Base-by-base conservation (phyloP, 23 tunicate genomes). In the Ascidia mentula region DNA sequence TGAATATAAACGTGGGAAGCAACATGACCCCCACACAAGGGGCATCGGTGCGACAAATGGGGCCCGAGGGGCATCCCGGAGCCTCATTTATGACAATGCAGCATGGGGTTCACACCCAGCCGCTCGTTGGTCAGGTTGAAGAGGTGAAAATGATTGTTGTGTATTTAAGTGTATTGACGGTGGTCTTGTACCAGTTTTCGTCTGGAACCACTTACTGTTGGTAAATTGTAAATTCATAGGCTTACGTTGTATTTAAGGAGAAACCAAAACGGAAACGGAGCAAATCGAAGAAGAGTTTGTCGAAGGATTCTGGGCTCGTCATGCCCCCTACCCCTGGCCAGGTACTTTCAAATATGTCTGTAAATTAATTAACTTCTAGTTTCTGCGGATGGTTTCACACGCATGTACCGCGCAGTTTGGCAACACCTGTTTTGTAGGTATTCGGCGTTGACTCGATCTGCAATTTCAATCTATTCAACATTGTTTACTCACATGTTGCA, bases 201-300 rank as follows among this genome's bases (percentile, higher is more conserved):
- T 42, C 15, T 42, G 53, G 15, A 42, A 42, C 15, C 12, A 42
- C 15, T 53, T 3, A 28, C 13, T 53, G 65, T 9, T 5, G 65
- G 13, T 53, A 53, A 28, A 6, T 53, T 53, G 22, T 53, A 5
- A 5, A 6, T 1, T 53, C 22, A 53, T 9, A 53, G 13, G 7
- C 13, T 53, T 53, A 28, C 24, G 7, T 53, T 53, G 7, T 5
- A 20, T 1, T 20, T 53, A 74, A 89, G 80, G 90, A 91, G 37
- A 91, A 91, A 60, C 90, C 97, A 36, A 91, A 91, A 65, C 80
- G 83, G 34, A 86, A 82, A 40, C 59, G 97, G 22, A 91, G 77
- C 46, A 77, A 88, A 71, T 86, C 82, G 40, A 72, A 72, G 75
- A 83, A 59, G 37, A 32, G 84, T 9, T n/a, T n/a, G n/a, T 40